Base-by-base conservation (phyloP, 1,140 invertebrate species). In the Apis mellifera region DNA sequence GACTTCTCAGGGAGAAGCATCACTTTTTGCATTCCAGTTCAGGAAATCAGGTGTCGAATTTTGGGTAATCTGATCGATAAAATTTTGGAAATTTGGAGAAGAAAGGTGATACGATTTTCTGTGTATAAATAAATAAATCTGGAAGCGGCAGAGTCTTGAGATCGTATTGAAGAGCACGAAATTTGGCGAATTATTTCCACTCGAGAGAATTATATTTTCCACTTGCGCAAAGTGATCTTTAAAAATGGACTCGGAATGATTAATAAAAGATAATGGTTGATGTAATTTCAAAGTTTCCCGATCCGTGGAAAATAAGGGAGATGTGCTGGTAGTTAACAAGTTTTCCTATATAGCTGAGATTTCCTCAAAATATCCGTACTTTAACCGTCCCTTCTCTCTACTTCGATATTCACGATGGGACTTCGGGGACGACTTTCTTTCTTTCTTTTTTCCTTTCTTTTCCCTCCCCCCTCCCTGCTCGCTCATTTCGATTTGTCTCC, bases 361-460 rank as follows among this genome's bases (percentile, higher is more conserved):
- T 83, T 70, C 60, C 78, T 86, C 60, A 78, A 83, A 83, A 75
- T 66, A 73, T 42, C 50, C 62, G 8, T 54, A 70, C 66, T 57
- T 86, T 62, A 80, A 78, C 66, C 66, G 19, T n/a, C 42, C 66
- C 65, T 62, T 73, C 17, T 74, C 55, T 71, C 66, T 60, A 74
- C 80, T 86, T 90, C 75, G 87, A 90, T 90, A 91, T 91, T 91
- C 90, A 90, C 84, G 81, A 76, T 72, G 72, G 74, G 83, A 71
- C 70, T 82, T 91, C 84, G 79, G 79, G 88, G 60, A 42, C 70
- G 62, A 72, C 65, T 68, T 72, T 59, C 68, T 62, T 75, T 78
- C 32, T 78, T 68, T 72, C 55, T 68, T 62, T 71, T 42, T 7
- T 42, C 7, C 0, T 7, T 78, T 42, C 74, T 55, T 72, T 55